Evolutionary conservation across 1,140 invertebrate genomes (phyloP).

Genomic region (Drosophila trapezifrons): DNA sequence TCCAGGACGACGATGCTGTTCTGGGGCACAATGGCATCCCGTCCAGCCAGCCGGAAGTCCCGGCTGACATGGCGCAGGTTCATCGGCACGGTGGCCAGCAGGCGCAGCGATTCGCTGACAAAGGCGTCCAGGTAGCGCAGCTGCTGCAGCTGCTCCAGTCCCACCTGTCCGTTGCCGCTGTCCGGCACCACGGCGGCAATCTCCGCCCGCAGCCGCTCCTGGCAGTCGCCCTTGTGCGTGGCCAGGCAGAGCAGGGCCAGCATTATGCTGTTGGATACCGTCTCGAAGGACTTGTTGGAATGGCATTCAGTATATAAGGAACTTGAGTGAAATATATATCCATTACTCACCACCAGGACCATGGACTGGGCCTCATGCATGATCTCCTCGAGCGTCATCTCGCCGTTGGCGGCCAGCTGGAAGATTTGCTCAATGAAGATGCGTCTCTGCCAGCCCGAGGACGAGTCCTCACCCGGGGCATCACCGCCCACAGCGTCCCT

Average conservation of each 20-base stretch:
- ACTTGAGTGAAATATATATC: background rate
- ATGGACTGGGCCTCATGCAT: conserved; percentile 80
- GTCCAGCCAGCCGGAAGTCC: conserved; percentile 63
- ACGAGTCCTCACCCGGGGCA: conserved; percentile 5
- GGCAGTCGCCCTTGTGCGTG: conserved; percentile 60
- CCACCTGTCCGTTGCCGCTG: conserved; percentile 40
- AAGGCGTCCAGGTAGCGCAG: conserved; percentile 75
- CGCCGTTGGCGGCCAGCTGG: conserved; percentile 72
- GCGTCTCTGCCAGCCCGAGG: conserved; percentile 64
- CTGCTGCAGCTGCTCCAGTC: conserved; percentile 68
- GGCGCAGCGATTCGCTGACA: conserved; percentile 71
- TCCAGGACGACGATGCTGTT: conserved; percentile 75
- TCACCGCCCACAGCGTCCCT: conserved; percentile 27
- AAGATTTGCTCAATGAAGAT: conserved; percentile 83
- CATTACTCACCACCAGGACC: conserved; percentile 71
- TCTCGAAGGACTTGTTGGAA: conserved; percentile 70
- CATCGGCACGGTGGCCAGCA: conserved; percentile 78
- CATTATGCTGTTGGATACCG: conserved; percentile 79
- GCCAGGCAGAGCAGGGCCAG: conserved; percentile 75
- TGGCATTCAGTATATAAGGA: no score
- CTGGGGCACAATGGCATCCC: conserved; percentile 61
- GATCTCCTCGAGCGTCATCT: conserved; percentile 74
- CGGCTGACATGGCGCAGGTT: conserved; percentile 74
- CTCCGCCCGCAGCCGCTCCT: conserved; percentile 65
- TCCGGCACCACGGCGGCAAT: conserved; percentile 58